Conservation (phyloP, 1,140 invertebrate species). For the Drosophila pseudoananassae region DNA sequence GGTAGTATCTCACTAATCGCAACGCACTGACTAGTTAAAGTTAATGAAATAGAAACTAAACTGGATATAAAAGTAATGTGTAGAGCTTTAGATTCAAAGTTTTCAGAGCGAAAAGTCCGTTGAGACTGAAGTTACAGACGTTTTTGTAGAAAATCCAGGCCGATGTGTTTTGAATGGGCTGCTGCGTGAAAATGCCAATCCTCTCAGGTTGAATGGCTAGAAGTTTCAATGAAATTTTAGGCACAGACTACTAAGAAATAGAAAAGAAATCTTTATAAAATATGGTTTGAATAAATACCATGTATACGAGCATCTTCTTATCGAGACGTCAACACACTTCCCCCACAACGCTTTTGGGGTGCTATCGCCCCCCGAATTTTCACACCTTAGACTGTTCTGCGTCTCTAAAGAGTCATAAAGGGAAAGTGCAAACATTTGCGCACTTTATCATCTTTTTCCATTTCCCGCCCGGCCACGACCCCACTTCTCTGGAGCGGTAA, state of each 20-base stretch:
- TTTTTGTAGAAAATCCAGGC: slow-evolving; percentile 11
- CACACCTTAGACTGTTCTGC: slow-evolving; percentile 49
- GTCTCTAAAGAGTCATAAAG: slow-evolving; percentile 77
- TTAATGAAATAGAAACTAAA: neutral
- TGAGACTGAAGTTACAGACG: slow-evolving; percentile 1
- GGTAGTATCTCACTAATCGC: neutral
- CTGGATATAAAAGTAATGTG: slow-evolving; percentile 6
- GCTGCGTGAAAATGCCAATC: slow-evolving; percentile 50
- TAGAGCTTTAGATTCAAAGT: slow-evolving; percentile 1
- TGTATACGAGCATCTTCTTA: slow-evolving; percentile 54
- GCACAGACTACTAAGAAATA: neutral
- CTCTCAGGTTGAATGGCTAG: neutral
- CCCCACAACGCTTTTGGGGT: slow-evolving; percentile 19
- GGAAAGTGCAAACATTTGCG: slow-evolving; percentile 81
- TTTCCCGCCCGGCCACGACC: slow-evolving; percentile 32
- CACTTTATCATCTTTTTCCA: slow-evolving; percentile 79
- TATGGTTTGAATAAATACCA: slow-evolving; percentile 42
- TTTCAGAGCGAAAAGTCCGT: neutral
- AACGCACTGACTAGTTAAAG: neutral
- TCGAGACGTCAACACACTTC: slow-evolving; percentile 60
- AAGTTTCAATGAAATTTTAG: slow-evolving; percentile 4
- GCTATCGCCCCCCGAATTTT: slow-evolving; percentile 9
- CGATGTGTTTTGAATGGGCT: slow-evolving; percentile 51
- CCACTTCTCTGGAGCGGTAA: slow-evolving; percentile 23
- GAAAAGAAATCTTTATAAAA: slow-evolving; percentile 29